Evolutionary conservation across 1,140 invertebrate species (phyloP).

Genomic region (Panagrolaimus sp.): DNA sequence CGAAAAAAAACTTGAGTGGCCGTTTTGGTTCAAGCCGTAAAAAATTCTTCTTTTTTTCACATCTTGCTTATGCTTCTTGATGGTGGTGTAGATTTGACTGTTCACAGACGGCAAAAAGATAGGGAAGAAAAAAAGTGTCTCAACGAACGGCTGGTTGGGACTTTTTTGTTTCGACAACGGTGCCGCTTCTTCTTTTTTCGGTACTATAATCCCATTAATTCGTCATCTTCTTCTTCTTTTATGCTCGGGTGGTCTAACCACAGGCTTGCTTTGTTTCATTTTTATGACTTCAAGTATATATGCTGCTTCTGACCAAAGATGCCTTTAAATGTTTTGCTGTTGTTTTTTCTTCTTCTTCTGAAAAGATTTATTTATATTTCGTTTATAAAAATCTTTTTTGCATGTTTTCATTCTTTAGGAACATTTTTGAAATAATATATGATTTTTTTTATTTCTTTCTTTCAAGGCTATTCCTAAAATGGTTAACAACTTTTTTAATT

Average conservation of each 20-base stretch:
- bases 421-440: too few species aligned
- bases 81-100: neutral
- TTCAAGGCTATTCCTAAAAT: neutral
- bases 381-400: neutral
- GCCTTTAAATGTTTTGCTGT: too few species aligned
- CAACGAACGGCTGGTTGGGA: conserved; percentile 7
- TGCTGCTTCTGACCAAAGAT: neutral
- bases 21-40: conserved; percentile 6
- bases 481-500: conserved; percentile 6
- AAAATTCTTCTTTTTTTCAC: neutral
- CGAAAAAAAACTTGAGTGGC: neutral
- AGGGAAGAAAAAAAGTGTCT: neutral
- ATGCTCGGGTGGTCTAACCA: conserved; percentile 14
- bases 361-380: conserved; percentile 1
- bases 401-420: neutral
- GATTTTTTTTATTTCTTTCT: neutral
- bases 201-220: conserved; percentile 15
- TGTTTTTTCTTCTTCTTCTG: too few species aligned
- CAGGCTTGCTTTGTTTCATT: neutral
- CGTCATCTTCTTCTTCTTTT: conserved; percentile 6
- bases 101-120: neutral
- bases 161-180: neutral
- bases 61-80: conserved; percentile 7
- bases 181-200: neutral
- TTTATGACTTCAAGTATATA: conserved; percentile 11